Evolutionary conservation across 2,797 vertebrate genomes (phyloP), one percentile per base, ranked within the genome.

Genomic region (Valencia hispanica): DNA sequence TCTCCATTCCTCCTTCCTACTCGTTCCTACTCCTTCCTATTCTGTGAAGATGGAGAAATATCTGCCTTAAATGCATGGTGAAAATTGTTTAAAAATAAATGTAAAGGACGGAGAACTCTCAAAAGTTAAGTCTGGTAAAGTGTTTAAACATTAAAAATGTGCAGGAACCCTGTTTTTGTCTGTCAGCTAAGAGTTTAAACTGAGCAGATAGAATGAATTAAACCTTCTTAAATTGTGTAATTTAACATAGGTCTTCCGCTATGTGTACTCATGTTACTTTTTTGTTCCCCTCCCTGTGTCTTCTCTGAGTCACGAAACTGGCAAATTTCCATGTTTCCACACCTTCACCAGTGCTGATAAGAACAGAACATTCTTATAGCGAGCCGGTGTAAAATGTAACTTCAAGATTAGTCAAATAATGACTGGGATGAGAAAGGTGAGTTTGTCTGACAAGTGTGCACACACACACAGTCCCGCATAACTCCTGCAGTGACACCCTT

Each of bases 371-470:
- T 71, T 70, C 34, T 51, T 50, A 83, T 53, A 25, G 47, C 57
- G 25, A 72, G 43, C 5, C 0, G 0, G 73, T 72, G 74, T 89
- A 88, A 91, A 89, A 77, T 68, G 15, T 85, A 87, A 88, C 84
- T 55, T 11, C 6, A 74, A 48, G 11, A 80, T 65, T 74, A 48
- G 83, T 88, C 75, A 91, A 92, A 84, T 73, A 80, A 82, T 87
- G 76, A 89, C 88, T 55, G 17, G 57, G 66, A 78, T 61, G 79
- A 83, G 82, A 93, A 82, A 80, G 30, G 15, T 66, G 43, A 15
- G 41, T 70, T 80, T 79, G 79, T 80, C 71, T 72, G 41, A 48
- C 45, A 48, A n/a, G 27, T 43, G 22, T 6, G 22, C 63, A 43
- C 25, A 43, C 63, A n/a, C 39, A 41, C 51, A 55, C 57, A 32